Base-by-base conservation (phyloP, 1,140 invertebrate species). In the Oryctes rhinoceros region DNA sequence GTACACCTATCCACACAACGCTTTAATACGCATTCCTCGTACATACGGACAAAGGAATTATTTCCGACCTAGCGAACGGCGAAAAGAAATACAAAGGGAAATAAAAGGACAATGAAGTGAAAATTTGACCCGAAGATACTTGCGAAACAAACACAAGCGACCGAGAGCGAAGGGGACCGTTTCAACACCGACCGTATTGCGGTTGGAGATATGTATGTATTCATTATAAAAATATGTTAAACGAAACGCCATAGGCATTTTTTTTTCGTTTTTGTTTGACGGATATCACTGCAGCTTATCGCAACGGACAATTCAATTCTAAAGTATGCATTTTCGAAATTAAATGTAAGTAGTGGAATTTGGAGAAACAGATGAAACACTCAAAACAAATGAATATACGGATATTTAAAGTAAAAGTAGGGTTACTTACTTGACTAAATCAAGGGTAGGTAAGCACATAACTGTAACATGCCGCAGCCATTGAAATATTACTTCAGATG, bases 101-200 rank as follows among this genome's bases (percentile, higher is more conserved):
- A 59, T 59, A 59, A n/a, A 59, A n/a, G 53, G 18, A 59, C 53
- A 59, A 59, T 59, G 18, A 59, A 59, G 53, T 59, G 53, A 59
- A 59, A 59, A 59, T 59, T 59, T 59, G 53, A 59, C 53, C 53
- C 53, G 53, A 59, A 59, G 53, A n/a, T 18, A 18, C 13, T 59
- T 59, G 15, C 15, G n/a, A n/a, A 59, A 15, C 18, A n/a, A 30
- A 15, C 15, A 59, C 18, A 15, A 59, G 18, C 53, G 53, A n/a
- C n/a, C 53, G 5, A 6, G 15, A 18, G 6, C 6, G 3, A n/a
- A 18, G 53, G 18, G 53, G 15, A 59, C 53, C 53, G 53, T n/a
- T n/a, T 2, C 13, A 59, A 59, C 53, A 11, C 49, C 6, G 53
- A n/a, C n/a, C n/a, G n/a, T n/a, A 4, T 39, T 59, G 18, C 18